A percentile compares a stretch with the other conserved stretches of the same genome.
phyloP scores from a whole-genome alignment of 2,888 invertebrate species.

The Erannis defoliaria region DNA sequence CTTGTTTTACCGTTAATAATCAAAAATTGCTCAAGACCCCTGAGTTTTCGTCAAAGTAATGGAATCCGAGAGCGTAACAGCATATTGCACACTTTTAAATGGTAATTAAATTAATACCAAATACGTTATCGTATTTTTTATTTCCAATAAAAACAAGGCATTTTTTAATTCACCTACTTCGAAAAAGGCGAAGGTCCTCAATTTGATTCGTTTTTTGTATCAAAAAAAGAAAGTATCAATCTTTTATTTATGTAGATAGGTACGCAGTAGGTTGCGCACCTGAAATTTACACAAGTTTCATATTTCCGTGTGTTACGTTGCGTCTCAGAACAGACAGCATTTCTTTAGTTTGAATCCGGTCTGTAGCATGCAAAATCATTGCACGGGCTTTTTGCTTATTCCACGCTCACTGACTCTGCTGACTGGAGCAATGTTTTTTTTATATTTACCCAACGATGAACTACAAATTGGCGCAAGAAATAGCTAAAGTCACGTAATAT shows the following conservation, averaged over 20 bases:
- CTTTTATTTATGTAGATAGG: background rate
- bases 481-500: constrained; percentile 73
- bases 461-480: constrained; percentile 65
- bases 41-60: constrained; percentile 27
- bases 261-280: constrained; percentile 10
- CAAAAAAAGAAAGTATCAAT: constrained; percentile 7
- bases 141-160: background rate
- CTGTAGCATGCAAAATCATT: constrained; percentile 58
- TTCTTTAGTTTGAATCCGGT: constrained; percentile 47
- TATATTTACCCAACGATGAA: constrained; percentile 57
- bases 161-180: no score
- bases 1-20: constrained; percentile 58
- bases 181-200: no score
- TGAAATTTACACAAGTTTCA: constrained; percentile 30
- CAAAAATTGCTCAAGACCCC: constrained; percentile 52
- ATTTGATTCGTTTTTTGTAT: background rate
- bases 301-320: constrained; percentile 40
- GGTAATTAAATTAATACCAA: constrained; percentile 5
- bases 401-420: constrained; percentile 67
- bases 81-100: constrained; percentile 13
- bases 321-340: constrained; percentile 44
- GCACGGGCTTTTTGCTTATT: constrained; percentile 60
- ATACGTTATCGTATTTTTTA: constrained; percentile 1
- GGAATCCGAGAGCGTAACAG: constrained; percentile 34
- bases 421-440: constrained; percentile 52